phyloP scores from a whole-genome alignment of 2,888 invertebrate genomes.

The Cepaea hortensis region DNA sequence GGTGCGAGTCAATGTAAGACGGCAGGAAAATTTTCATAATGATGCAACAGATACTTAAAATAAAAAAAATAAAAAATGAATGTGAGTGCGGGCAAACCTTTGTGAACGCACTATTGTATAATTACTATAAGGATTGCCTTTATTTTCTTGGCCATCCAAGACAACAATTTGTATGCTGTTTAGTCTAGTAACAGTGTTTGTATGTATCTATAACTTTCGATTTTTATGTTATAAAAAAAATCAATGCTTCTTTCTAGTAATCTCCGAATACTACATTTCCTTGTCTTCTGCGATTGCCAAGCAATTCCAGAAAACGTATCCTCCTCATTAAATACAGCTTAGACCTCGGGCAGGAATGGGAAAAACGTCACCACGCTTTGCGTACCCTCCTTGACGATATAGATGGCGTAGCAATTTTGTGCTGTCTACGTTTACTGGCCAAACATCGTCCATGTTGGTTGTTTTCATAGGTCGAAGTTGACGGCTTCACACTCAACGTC shows the following conservation, averaged over 20 bases:
- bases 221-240: too few species aligned
- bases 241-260: too few species aligned
- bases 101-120: too few species aligned
- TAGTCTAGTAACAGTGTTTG: background rate
- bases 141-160: too few species aligned
- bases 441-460: constrained; percentile 55
- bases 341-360: constrained; percentile 38
- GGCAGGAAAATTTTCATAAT: too few species aligned
- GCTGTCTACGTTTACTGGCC: constrained; percentile 51
- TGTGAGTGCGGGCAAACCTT: too few species aligned
- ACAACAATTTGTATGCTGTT: background rate
- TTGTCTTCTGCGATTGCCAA: background rate
- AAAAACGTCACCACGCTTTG: constrained; percentile 70
- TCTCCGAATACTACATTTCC: too few species aligned
- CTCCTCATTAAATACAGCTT: background rate
- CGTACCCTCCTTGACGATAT: constrained; percentile 66
- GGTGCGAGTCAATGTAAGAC: too few species aligned
- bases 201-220: too few species aligned
- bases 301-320: background rate
- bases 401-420: constrained; percentile 62
- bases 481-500: constrained; percentile 32
- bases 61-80: too few species aligned
- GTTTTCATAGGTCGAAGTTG: constrained; percentile 55
- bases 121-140: too few species aligned
- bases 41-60: too few species aligned